These are phyloP conservation scores for Glareola pratincola DNA, from an alignment of 2,113 vertebrate genomes.

Conservation along the genomic window DNA sequence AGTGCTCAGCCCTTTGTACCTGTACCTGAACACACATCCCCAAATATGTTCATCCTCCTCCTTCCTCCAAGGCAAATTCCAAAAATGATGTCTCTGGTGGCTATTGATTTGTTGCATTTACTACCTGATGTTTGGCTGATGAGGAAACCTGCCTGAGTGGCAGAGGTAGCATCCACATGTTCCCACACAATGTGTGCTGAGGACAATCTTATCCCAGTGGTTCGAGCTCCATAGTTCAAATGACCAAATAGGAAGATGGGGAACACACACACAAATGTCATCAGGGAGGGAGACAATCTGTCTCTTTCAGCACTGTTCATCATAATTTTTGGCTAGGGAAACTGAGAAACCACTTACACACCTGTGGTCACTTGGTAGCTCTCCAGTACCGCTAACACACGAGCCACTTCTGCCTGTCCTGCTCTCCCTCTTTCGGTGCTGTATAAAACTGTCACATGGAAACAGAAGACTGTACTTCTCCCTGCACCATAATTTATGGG, in stretches of 20 bases:
- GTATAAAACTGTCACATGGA: not conserved
- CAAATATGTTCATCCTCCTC: not conserved
- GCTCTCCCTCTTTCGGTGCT: not conserved
- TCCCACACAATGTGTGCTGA: not conserved
- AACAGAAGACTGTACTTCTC: not conserved
- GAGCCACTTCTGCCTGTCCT: not conserved
- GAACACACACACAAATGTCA: not conserved
- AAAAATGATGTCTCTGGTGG: not conserved
- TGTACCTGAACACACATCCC: not conserved
- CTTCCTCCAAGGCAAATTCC: not conserved
- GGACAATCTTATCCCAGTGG: not conserved
- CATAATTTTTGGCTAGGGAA: not conserved
- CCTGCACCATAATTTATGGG: not conserved
- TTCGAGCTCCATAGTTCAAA: not conserved
- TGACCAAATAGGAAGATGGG: not conserved
- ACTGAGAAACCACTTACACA: not conserved
- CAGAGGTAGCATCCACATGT: not conserved
- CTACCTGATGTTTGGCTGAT: not conserved
- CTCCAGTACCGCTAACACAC: not conserved
- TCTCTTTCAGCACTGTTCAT: not conserved
- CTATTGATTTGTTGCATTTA: not conserved
- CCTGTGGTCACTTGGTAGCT: not conserved
- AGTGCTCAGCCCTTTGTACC: not conserved
- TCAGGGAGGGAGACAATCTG: not conserved
- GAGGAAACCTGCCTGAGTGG: not conserved